phyloP scores from a whole-genome alignment of 2,888 invertebrate species.

The Rutpela maculata region DNA sequence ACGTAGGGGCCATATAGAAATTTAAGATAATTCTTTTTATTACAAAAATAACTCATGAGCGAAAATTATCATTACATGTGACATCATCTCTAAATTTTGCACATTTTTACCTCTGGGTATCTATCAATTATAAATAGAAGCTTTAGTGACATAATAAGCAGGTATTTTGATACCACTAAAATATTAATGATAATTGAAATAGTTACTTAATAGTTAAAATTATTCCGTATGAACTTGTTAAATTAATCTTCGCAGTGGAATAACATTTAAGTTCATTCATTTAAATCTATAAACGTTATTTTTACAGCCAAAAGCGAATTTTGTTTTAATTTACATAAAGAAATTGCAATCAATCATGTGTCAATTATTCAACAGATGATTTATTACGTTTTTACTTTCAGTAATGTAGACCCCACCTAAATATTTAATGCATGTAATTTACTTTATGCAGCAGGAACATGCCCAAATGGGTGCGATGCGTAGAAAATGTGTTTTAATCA shows the following conservation, averaged over 20 bases:
- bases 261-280: not conserved
- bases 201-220: too few relatives aligned
- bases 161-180: too few relatives aligned
- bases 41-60: too few relatives aligned
- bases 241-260: not conserved
- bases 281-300: not conserved
- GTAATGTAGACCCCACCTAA: not conserved
- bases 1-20: too few relatives aligned
- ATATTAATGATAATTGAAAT: too few relatives aligned
- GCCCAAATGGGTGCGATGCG: not conserved
- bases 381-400: not conserved
- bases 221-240: too few relatives aligned
- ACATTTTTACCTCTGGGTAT: too few relatives aligned
- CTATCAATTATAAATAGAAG: too few relatives aligned
- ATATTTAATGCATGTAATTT: slow-evolving; percentile 8
- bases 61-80: too few relatives aligned
- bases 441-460: not conserved
- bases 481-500: not conserved
- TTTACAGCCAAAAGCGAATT: not conserved
- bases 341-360: slow-evolving; percentile 16
- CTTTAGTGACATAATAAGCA: too few relatives aligned
- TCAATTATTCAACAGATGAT: slow-evolving; percentile 9
- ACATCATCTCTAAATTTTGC: too few relatives aligned
- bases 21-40: too few relatives aligned
- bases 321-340: slow-evolving; percentile 17